phyloP scores from a whole-genome alignment of 2,113 vertebrate genomes.

The Passer montanus region DNA sequence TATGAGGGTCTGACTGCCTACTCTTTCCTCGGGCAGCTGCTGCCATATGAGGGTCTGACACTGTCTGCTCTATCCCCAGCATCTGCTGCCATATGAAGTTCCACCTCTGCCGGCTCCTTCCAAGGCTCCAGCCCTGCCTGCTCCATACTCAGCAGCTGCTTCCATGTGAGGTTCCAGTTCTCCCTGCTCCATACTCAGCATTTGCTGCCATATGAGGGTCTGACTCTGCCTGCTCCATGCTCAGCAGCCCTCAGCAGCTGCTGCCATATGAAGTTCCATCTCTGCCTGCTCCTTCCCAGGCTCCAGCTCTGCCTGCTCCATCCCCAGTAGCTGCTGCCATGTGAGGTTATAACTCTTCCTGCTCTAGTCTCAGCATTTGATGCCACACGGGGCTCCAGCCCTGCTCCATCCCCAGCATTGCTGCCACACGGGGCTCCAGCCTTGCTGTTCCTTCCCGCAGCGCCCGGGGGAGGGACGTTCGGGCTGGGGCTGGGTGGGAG shows the following conservation, averaged over 20 bases:
- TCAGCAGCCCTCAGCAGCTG: too few relatives aligned
- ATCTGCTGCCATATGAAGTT: neutral
- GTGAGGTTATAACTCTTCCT: accelerated
- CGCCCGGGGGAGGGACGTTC: neutral
- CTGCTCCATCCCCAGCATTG: neutral
- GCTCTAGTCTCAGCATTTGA: too few relatives aligned
- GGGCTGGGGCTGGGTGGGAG: neutral
- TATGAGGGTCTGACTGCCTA: too few relatives aligned
- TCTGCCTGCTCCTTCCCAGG: too few relatives aligned
- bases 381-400: accelerated
- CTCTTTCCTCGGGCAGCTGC: too few relatives aligned
- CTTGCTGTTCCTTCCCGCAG: too few relatives aligned
- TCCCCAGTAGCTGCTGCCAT: too few relatives aligned
- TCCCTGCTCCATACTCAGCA: neutral
- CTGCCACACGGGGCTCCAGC: accelerated
- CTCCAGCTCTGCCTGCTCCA: neutral
- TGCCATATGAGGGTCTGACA: too few relatives aligned
- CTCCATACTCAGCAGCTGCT: neutral
- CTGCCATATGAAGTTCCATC: too few relatives aligned
- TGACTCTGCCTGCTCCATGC: too few relatives aligned
- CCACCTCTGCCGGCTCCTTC: accelerated
- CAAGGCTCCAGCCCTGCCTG: too few relatives aligned
- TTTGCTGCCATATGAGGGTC: neutral
- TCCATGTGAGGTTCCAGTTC: accelerated
- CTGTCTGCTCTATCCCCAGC: too few relatives aligned